Base-by-base conservation (phyloP, 2,113 vertebrate species). In the Xiphophorus hellerii region DNA sequence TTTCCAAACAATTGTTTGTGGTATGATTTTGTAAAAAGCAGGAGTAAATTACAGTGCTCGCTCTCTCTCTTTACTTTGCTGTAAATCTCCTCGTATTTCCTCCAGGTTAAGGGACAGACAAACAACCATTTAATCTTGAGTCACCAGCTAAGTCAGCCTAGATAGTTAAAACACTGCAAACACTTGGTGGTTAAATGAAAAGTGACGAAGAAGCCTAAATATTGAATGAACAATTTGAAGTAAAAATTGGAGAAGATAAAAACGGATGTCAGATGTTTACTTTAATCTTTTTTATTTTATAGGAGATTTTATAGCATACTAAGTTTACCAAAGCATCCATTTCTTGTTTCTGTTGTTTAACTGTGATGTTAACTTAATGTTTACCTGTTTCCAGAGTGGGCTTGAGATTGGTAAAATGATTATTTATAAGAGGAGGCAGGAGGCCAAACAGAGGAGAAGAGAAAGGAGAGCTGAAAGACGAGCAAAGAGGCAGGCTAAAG, bases 351-450 rank as follows among this genome's bases (percentile, higher is more conserved):
- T 28, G 33, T 60, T 39, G 31, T 30, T 48, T 42, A 6, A 30
- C 29, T 30, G 28, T 42, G 1, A 22, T 10, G 10, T 31, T 51
- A 73, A 25, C 2, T 37, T 77, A 48, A 65, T 4, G 62, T 58
- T 65, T 28, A 5, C 62, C 8, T 71, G 3, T 82, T 66, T 82
- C 33, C 65, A 99, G 98, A 96, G 95, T 0, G 97, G 97, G 3
- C 86, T 97, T 30, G 88, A 98, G 0, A 96, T 99, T 22, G 94
- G 96, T 66, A 92, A 88, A 78, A 95, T 99, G 88, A 94, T 99
- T 4, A 84, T 94, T 44, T 96, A 95, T 78, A 99, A 98, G 89
- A 96, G 94, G 87, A 96, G 96, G 76, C 93, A 95, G 66, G 92
- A 97, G 75, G 95, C 90, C 81, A 97, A 96, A 88, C 92, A 95